These are phyloP conservation scores for Spialia ferax DNA, from an alignment of 2,888 invertebrate genomes.

Conservation along the genomic window DNA sequence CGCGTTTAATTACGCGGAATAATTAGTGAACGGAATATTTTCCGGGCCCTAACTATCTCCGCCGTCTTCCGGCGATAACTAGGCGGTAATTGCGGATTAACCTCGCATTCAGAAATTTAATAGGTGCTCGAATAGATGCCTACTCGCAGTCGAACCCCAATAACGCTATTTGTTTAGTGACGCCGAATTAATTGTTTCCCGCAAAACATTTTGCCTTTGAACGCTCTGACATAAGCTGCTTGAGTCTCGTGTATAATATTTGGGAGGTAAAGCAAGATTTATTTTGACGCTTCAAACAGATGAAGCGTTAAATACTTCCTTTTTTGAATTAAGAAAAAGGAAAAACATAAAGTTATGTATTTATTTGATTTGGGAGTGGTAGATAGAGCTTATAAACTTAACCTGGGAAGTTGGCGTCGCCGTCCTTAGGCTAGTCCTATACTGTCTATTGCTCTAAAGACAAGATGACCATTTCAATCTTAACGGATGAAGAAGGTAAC, in stretches of 20 bases:
- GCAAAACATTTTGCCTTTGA: constrained; percentile 58
- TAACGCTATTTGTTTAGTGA: constrained; percentile 78
- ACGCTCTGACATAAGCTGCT: constrained; percentile 33
- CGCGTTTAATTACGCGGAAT: constrained; percentile 87
- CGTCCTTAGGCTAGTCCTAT: too few species aligned
- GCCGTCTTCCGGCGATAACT: constrained; percentile 86
- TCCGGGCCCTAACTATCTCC: constrained; percentile 86
- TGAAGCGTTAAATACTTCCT: not conserved
- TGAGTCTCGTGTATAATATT: constrained; percentile 23
- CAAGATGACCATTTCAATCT: too few species aligned
- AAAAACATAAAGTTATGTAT: too few species aligned
- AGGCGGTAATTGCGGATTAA: constrained; percentile 86
- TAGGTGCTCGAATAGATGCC: constrained; percentile 75
- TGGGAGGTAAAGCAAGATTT: constrained; percentile 3
- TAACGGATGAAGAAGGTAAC: too few species aligned
- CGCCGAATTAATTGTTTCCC: constrained; percentile 75
- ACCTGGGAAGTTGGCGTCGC: too few species aligned
- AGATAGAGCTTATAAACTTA: too few species aligned
- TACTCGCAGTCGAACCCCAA: constrained; percentile 63
- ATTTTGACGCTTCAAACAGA: not conserved
- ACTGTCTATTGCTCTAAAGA: too few species aligned
- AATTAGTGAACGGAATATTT: constrained; percentile 87
- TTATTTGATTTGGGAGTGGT: too few species aligned
- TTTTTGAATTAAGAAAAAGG: too few species aligned
- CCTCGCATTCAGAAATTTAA: constrained; percentile 83